phyloP scores from a whole-genome alignment of 2,797 vertebrate species.

The Oreortyx pictus region DNA sequence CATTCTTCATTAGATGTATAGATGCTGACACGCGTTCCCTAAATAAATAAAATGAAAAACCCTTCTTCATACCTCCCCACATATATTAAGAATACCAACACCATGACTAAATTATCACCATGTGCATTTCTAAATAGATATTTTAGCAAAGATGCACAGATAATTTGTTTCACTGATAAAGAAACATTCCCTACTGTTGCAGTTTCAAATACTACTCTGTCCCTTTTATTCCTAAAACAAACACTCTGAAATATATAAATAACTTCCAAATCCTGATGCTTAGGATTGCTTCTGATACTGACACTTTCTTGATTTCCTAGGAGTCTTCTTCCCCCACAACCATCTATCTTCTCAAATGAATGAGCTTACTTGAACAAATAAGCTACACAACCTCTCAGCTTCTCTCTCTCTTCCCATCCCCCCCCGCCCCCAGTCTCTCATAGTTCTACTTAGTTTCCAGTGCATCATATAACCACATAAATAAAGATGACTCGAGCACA shows the following conservation, averaged over 20 bases:
- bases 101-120: background rate
- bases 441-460: background rate
- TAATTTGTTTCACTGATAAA: background rate
- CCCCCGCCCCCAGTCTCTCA: background rate
- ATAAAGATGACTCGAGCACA: no score
- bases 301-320: background rate
- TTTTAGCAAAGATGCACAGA: background rate
- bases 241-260: background rate
- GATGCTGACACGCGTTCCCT: fast-evolving
- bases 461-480: no score
- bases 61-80: background rate
- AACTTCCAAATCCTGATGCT: background rate
- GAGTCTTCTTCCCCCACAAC: background rate
- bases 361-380: background rate
- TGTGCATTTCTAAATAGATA: background rate
- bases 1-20: background rate
- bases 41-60: no score
- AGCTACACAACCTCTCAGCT: background rate
- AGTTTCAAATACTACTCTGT: background rate
- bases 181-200: background rate
- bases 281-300: background rate
- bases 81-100: background rate
- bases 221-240: background rate
- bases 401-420: background rate
- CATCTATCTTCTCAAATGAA: background rate